A percentile compares a stretch with the other conserved stretches of the same genome.
Conservation (phyloP, 2,797 vertebrate genomes). For the Ptychadena robeensis region DNA sequence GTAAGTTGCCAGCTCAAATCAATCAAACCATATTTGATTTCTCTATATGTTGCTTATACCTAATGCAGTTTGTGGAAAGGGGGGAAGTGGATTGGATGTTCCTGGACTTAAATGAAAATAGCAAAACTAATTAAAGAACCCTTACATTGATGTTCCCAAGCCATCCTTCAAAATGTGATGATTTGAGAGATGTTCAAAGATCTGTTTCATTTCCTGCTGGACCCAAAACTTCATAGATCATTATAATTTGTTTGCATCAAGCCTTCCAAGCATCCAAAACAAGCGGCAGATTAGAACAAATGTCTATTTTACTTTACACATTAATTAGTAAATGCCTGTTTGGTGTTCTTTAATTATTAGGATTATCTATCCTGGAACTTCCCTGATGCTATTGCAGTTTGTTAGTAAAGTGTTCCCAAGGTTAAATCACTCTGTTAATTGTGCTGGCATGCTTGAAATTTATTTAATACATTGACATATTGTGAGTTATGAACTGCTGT, state of each 20-base stretch:
- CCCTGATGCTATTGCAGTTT: background rate
- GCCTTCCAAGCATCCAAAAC: background rate
- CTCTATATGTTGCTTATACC: no score
- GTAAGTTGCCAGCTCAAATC: no score
- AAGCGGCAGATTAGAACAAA: background rate
- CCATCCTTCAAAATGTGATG: no score
- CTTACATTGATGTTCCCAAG: no score
- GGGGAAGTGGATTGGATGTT: no score
- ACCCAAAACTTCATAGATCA: background rate
- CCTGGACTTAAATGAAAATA: no score
- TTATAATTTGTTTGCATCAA: background rate
- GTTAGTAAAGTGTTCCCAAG: background rate
- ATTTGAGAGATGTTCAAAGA: no score
- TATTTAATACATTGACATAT: conserved; percentile 41
- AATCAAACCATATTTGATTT: no score
- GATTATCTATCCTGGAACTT: background rate
- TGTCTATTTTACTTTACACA: background rate
- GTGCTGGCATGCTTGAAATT: conserved; percentile 16
- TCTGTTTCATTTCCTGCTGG: no score
- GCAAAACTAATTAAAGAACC: no score
- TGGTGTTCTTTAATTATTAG: background rate
- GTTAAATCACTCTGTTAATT: conserved; percentile 9
- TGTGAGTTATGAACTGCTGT: conserved; percentile 38
- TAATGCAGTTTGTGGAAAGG: no score
- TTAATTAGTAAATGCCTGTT: background rate